Base-by-base conservation (phyloP, 1,140 invertebrate species). In the Polypedilum pembai region DNA sequence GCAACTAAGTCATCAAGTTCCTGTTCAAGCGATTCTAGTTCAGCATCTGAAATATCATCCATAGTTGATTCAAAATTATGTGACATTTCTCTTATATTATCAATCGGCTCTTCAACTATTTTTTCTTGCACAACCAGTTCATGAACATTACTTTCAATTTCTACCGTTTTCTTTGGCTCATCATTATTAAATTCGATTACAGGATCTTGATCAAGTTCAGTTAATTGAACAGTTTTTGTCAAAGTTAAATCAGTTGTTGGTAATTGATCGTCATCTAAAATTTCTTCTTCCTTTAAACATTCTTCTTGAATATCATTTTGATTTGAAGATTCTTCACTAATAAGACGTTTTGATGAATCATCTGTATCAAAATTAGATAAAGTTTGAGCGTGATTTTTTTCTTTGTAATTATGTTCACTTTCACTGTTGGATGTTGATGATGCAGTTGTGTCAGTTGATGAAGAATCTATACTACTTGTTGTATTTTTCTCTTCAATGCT, bases 31-130 rank as follows among this genome's bases (percentile, higher is more conserved):
- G 80, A 81, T 76, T 82, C 81, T 73, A 82, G 74, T 45, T 82
- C 81, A 0, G 81, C 80, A 73, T 82, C 81, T 0, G 81, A 82
- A 12, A 82, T 82, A 33, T 82, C 81, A 73, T 82, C 81, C 81
- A 82, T 82, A 3, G 81, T 82, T 12, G 81, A 82, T 75, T 79
- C 80, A 56, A 82, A 82, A 69, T 69, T 69, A 69, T 69, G 17
- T 21, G 65, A 69, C 65, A 69, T 21, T 69, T 69, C 65, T 69
- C 10, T 69, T 18, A 18, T 18, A 8, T 69, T 18, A 8, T 69
- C 65, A 69, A 18, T 69, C 12, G 20, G 17, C 17, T 69, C 65
- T 20, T 69, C 20, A 20, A 20, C 1, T 7, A 40, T 10, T 40
- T 74, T 73, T 76, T 75, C 12, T 45, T 7, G 15, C 1, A 21